These are phyloP conservation scores for Cynodonichthys magdalenae DNA, from an alignment of 2,797 vertebrate genomes.

Conservation along the genomic window DNA sequence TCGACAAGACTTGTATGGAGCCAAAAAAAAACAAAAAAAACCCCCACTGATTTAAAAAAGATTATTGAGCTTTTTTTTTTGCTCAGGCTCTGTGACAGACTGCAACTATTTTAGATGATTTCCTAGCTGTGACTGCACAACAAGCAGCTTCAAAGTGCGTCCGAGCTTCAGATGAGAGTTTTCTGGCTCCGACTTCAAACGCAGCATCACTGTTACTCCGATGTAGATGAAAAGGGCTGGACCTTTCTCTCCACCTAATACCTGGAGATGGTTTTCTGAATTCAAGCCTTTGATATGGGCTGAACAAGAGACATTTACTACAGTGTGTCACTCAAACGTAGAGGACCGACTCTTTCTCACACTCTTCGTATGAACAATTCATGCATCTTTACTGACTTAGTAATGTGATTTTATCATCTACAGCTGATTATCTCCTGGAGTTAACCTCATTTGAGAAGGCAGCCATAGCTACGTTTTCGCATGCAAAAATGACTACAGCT, in stretches of 20 bases:
- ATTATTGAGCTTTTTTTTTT: conserved; percentile 42
- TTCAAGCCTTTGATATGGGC: conserved; percentile 47
- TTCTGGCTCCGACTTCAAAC: conserved; percentile 64
- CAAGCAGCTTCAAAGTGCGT: conserved; percentile 65
- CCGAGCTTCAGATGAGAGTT: conserved; percentile 40
- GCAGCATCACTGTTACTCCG: conserved; percentile 48
- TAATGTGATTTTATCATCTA: background rate
- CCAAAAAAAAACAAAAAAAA: conserved; percentile 3
- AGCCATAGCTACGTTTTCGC: no score
- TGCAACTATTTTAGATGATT: conserved; percentile 54
- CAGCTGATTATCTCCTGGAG: no score
- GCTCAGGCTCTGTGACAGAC: conserved; percentile 54
- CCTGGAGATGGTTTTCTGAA: conserved; percentile 50
- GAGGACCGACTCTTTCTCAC: background rate
- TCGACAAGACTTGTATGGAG: conserved; percentile 16
- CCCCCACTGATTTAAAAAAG: conserved; percentile 20
- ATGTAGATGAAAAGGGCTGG: conserved; percentile 58
- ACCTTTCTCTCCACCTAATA: conserved; percentile 45
- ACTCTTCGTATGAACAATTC: conserved; percentile 1
- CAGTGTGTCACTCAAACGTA: conserved; percentile 11
- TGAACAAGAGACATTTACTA: conserved; percentile 26
- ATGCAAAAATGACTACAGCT: no score
- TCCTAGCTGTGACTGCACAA: conserved; percentile 48
- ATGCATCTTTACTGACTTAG: conserved; percentile 4
- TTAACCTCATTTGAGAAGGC: no score